Base-by-base conservation (phyloP, 2,888 invertebrate species). In the Orthonevra nobilis region DNA sequence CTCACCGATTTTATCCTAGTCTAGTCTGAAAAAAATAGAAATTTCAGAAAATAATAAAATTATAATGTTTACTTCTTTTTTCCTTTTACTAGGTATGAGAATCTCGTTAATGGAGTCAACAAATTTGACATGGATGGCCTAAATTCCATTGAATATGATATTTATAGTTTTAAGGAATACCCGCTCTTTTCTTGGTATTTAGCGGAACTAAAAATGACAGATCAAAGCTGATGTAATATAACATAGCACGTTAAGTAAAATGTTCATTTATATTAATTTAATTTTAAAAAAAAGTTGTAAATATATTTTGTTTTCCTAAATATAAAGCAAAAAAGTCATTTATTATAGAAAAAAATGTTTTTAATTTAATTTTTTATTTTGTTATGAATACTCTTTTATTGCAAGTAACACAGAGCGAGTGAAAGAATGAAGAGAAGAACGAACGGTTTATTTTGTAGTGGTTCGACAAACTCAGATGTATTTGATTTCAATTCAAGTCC, bases 71-170 rank as follows among this genome's bases (percentile, higher is more conserved):
- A 23, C 23, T 23, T 23, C 23, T 20, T 42, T 58, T 4, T 36
- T 60, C 17, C 9, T 3, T 44, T 60, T 15, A 12, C 10, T 42
- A 97, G 97, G 85, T 96, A 94, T 85, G 95, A 97, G 86, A 92
- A 95, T 82, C 90, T 98, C 54, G 94, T 94, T 77, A 94, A 94
- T 82, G 97, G 97, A 10, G 94, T 93, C 82, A 94, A 94, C 86
- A 92, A 94, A 83, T 96, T 94, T 89, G 92, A 93, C 82, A 93
- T 93, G 81, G 97, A 98, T 86, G 98, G 98, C 4, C 90, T 97
- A 52, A 96, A 94, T 85, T 96, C 93, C 83, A 92, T 97, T 46
- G 92, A 94, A 83, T 97, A 97, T 89, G 92, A 93, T 83, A 86
- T 94, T 60, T 90, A 93, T 64, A 91, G 92, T 82, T 90, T 93